Conservation (phyloP, 2,888 invertebrate species). For the Pharmacophagus antenor region DNA sequence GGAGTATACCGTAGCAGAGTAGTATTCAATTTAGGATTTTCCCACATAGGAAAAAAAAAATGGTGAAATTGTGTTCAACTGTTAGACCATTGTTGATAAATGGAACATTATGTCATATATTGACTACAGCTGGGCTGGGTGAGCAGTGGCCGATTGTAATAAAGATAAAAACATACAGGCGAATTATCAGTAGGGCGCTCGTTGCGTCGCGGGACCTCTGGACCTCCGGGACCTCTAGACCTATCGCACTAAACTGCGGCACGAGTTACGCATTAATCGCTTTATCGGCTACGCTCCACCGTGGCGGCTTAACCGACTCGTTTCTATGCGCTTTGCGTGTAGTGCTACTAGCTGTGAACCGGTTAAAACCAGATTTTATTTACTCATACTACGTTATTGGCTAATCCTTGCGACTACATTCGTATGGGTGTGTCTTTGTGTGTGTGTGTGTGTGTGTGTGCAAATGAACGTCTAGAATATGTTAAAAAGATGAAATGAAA, state of each 20-base stretch:
- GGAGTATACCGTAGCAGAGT: no score
- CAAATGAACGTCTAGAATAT: no score
- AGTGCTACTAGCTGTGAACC: neutral
- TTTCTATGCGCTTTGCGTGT: slow-evolving; percentile 2
- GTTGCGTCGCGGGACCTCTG: neutral
- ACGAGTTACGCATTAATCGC: slow-evolving; percentile 18
- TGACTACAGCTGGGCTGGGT: neutral
- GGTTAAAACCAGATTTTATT: slow-evolving; percentile 2
- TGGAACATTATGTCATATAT: no score
- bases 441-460: no score
- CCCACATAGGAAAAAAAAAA: no score
- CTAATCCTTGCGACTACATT: no score
- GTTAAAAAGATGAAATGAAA: no score
- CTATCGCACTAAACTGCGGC: slow-evolving; percentile 16
- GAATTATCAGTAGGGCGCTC: slow-evolving; percentile 4
- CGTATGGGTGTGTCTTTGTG: no score
- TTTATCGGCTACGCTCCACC: slow-evolving; percentile 1
- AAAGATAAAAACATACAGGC: neutral
- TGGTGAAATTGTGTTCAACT: no score
- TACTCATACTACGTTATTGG: no score
- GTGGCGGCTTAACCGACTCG: neutral
- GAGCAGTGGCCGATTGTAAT: neutral
- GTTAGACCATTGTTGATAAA: no score
- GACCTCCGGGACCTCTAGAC: slow-evolving; percentile 25
- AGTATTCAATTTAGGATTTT: no score